These are phyloP conservation scores for Helarctos malayanus DNA, from an alignment of 2,797 vertebrate species.

Conservation along the genomic window DNA sequence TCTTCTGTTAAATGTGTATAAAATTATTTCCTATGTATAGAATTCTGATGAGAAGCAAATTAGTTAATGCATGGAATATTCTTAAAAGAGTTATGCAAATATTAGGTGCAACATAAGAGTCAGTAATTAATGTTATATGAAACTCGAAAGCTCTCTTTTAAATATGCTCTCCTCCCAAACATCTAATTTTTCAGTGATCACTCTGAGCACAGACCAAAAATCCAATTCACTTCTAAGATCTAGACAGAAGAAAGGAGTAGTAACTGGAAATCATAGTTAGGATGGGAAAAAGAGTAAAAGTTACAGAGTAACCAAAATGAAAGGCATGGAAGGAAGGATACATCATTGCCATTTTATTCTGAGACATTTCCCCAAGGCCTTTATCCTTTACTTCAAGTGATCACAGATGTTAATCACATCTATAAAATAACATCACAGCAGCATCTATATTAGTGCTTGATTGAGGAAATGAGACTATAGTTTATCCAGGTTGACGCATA, in stretches of 20 bases:
- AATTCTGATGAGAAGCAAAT: background rate
- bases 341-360: background rate
- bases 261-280: background rate
- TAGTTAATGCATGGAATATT: background rate
- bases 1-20: background rate
- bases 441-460: background rate
- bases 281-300: background rate
- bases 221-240: background rate
- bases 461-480: background rate
- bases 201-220: background rate
- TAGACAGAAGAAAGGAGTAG: background rate
- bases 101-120: background rate
- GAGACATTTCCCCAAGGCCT: background rate
- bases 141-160: background rate
- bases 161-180: background rate
- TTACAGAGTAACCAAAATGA: background rate
- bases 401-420: background rate
- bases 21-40: background rate
- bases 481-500: background rate
- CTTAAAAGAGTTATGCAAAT: background rate
- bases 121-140: background rate
- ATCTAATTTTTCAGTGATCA: background rate
- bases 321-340: background rate
- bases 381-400: background rate
- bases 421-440: background rate